Evolutionary conservation across 2,113 vertebrate species (phyloP), one percentile per base, ranked within the genome.

Genomic region (Clarias batrachus): DNA sequence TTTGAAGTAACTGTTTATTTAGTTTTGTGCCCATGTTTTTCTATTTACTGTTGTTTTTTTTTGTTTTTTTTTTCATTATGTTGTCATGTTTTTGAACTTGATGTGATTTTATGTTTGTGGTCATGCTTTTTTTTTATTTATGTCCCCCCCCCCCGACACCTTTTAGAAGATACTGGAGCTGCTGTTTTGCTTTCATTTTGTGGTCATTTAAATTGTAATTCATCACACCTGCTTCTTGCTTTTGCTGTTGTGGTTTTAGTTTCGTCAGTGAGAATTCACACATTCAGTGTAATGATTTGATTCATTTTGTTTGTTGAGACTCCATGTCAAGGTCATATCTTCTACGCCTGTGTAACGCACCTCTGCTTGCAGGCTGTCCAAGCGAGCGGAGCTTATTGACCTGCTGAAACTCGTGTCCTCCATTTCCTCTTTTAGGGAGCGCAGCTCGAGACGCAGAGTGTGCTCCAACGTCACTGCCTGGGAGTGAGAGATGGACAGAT

Each of bases 381-480:
- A 83, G 11, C 94, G 93, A 37, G 94, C 92, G 30, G 89, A 92
- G 91, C 91, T 94, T 90, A 96, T 93, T 27, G 92, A 94, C 81
- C 90, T 87, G 84, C 90, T 95, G 33, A 95, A 94, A 65, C 93
- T 93, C 0, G 92, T 93, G 23, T 96, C 95, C 1, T 96, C 95
- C 92, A 94, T 94, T 85, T 95, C 95, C 41, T 95, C 95, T 87
- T 90, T 93, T 33, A 95, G 87, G 70, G 91, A 85, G 9, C 94
- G 93, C 4, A 95, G 92, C 91, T 96, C 95, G 5, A 91, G 94
- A 78, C 94, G 94, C 77, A 96, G 85, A 59, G 91, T 87, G 87
- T 96, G 95, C 78, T 96, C 94, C 87, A 94, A 78, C 5, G 94
- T 91, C 16, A 96, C 94, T 8, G 95, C 94, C 95, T 96, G 81